Evolutionary conservation across 2,113 vertebrate genomes (phyloP).

Genomic region (Taurulus bubalis): DNA sequence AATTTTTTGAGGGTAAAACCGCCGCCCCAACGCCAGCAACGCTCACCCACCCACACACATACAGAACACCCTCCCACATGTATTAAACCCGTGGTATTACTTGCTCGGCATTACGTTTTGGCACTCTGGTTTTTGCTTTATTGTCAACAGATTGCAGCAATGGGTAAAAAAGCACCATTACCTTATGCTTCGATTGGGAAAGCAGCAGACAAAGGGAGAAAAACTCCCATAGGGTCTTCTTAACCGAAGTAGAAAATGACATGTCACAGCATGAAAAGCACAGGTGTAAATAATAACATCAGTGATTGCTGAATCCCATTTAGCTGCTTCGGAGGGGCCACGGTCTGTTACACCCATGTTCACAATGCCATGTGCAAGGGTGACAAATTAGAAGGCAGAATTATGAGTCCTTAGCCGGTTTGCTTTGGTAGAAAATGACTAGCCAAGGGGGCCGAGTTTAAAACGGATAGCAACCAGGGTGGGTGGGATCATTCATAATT

Average conservation of each 20-base stretch:
- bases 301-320: background rate
- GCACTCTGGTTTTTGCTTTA: conserved; percentile 13
- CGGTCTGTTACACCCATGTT: background rate
- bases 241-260: background rate
- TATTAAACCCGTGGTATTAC: background rate
- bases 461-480: background rate
- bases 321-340: background rate
- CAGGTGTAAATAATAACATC: background rate
- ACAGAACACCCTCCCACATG: background rate
- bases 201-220: background rate
- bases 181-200: background rate
- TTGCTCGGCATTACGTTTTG: background rate
- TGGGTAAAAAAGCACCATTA: background rate
- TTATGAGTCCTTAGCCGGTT: background rate
- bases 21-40: conserved; percentile 16
- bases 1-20: conserved; percentile 32
- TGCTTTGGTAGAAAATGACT: background rate
- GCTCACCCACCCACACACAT: conserved; percentile 15
- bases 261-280: background rate
- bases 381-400: background rate
- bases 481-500: background rate
- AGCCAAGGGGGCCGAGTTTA: background rate
- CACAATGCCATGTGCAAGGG: background rate
- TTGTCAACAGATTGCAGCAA: conserved; percentile 20
- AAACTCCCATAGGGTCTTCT: background rate